These are phyloP conservation scores for Sipha maydis DNA, from an alignment of 2,888 invertebrate species.

Conservation along the genomic window DNA sequence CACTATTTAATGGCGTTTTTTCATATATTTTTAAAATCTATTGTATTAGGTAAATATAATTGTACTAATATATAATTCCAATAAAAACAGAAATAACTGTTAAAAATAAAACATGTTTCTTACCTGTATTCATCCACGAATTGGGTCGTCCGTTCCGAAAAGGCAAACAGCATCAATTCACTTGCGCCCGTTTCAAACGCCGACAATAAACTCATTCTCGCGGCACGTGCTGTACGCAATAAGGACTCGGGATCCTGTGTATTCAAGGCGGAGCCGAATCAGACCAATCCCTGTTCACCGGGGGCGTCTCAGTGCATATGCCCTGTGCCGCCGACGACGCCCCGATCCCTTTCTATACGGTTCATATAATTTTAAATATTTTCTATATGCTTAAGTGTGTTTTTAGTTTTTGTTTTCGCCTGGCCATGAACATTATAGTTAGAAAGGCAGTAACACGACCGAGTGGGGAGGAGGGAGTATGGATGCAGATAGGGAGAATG, in stretches of 20 bases:
- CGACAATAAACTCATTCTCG: constrained; percentile 51
- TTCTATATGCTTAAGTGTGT: constrained; percentile 8
- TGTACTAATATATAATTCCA: not conserved
- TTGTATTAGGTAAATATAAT: not conserved
- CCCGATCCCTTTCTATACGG: constrained; percentile 44
- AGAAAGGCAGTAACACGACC: not conserved
- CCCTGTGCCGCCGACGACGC: constrained; percentile 55
- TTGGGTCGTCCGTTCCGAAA: constrained; percentile 29
- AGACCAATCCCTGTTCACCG: constrained; percentile 31
- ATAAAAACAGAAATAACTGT: not conserved
- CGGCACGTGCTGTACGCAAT: constrained; percentile 42
- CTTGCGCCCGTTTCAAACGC: constrained; percentile 52
- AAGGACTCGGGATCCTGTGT: constrained; percentile 34
- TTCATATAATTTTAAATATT: constrained; percentile 33
- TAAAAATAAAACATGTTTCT: not conserved
- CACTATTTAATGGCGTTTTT: not conserved
- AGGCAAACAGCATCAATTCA: constrained; percentile 15
- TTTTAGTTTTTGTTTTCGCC: constrained; percentile 11
- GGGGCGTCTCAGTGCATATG: constrained; percentile 55
- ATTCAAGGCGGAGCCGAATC: constrained; percentile 27
- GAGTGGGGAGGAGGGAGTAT: not conserved
- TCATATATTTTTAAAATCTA: not conserved
- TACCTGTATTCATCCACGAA: constrained; percentile 61
- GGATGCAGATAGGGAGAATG: constrained; percentile 15
- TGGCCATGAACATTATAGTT: constrained; percentile 20